Evolutionary conservation across 2,797 vertebrate species (phyloP).

Genomic region (Xyrichtys novacula): DNA sequence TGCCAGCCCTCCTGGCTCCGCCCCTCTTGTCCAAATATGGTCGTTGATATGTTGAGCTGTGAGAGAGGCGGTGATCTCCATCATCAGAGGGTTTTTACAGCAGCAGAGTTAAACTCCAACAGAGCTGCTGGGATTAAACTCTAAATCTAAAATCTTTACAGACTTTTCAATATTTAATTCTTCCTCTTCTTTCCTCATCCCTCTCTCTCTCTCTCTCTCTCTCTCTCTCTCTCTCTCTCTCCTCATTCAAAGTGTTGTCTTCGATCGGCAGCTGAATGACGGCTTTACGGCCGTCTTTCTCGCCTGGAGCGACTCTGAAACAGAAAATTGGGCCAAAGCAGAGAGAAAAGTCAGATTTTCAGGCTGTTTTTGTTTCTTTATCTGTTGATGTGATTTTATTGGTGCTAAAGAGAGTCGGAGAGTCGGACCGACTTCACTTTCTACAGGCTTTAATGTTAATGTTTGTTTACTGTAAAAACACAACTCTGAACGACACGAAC

Average conservation of each 20-base stretch:
- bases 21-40: too few relatives aligned
- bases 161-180: neutral
- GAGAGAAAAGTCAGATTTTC: conserved; percentile 10
- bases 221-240: accelerated
- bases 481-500: too few relatives aligned
- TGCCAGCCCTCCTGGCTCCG: too few relatives aligned
- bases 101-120: too few relatives aligned
- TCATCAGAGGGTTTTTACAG: too few relatives aligned
- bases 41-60: too few relatives aligned
- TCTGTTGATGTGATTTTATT: neutral
- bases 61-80: too few relatives aligned
- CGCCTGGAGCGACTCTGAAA: conserved; percentile 4
- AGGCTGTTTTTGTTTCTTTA: too few relatives aligned
- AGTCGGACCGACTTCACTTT: too few relatives aligned
- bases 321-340: conserved; percentile 7
- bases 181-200: accelerated
- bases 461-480: too few relatives aligned
- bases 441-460: too few relatives aligned
- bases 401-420: neutral
- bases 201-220: neutral
- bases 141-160: neutral
- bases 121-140: neutral
- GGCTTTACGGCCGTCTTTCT: conserved; percentile 7
- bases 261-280: conserved; percentile 1
- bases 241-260: too few relatives aligned